Base-by-base conservation (phyloP, 2,888 invertebrate species). In the Blastobasis lacticolella region DNA sequence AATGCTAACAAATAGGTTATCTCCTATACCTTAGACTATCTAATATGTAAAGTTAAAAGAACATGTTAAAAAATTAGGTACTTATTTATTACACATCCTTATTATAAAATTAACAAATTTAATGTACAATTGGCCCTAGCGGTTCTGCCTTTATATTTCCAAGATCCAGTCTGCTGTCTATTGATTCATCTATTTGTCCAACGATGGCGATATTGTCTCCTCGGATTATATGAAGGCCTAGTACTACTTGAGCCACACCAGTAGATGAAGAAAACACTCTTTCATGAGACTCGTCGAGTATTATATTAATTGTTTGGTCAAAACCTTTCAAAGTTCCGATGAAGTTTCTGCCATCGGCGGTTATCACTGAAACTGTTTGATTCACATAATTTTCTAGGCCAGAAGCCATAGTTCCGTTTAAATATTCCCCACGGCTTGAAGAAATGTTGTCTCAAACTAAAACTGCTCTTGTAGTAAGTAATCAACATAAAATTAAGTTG, bases 261-360 rank as follows among this genome's bases (percentile, higher is more conserved):
- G 94, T 91, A 1, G 94, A 92, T 7, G 94, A 93, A 48, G 97
- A 98, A 83, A 97, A 99, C n/a, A 99, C 98, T 67, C 99, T 90
- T 81, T 99, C 99, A 73, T 98, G 98, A 41, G 98, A 97, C 81
- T 99, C 99, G 73, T 99, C 98, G 59, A 99, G 88, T 67, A 99
- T 98, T 60, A 99, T 90, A 77, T 99, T 99, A 61, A 99, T 97
- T n/a, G 98, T 97, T 85, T 99, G 99, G 84, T 99, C 99, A 82
- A 98, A 99, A 38, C 99, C 99, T 81, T 98, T 98, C 57, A 99
- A 81, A 0, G 97, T 97, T 46, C 99, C 99, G 64, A 98, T 96
- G 75, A 98, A 98, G 78, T 97, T 97, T 62, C 98, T 90, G 45
- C 98, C 98, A 87, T 98, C 98, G 8, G 97, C 94, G 49, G 98